A percentile compares a stretch with the other conserved stretches of the same genome.
Evolutionary conservation across 2,888 invertebrate genomes (phyloP).

Genomic region (Drosophila silvestris): DNA sequence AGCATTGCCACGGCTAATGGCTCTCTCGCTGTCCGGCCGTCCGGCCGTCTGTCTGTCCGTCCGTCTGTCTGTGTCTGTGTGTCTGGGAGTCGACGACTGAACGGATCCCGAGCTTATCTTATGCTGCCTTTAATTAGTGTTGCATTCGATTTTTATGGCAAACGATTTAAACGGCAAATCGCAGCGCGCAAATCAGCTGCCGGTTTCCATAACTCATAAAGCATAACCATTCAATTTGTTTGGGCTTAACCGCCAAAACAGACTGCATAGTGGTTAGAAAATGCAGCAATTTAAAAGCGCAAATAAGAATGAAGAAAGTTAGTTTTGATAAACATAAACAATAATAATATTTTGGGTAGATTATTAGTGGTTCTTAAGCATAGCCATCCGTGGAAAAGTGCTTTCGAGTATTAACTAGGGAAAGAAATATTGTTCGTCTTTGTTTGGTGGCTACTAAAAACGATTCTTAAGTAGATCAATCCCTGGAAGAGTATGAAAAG

Average conservation of each 20-base stretch:
- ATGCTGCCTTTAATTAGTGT: slow-evolving; percentile 67
- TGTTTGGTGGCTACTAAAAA: background rate
- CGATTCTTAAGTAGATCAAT: background rate
- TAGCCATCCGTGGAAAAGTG: background rate
- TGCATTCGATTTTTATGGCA: slow-evolving; percentile 71
- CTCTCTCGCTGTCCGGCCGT: slow-evolving; percentile 26
- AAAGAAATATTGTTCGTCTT: background rate
- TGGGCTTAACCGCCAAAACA: slow-evolving; percentile 54
- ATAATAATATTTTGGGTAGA: background rate
- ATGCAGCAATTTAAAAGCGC: background rate
- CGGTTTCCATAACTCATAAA: slow-evolving; percentile 76
- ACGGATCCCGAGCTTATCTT: slow-evolving; percentile 8
- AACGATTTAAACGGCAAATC: slow-evolving; percentile 65
- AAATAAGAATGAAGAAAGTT: background rate
- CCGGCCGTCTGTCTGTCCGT: background rate
- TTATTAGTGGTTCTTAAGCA: background rate
- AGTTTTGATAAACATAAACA: background rate
- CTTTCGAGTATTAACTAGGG: background rate
- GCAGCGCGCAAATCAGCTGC: slow-evolving; percentile 71
- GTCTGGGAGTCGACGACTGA: background rate
- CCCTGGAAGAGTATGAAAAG: background rate
- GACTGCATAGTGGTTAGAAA: slow-evolving; percentile 42
- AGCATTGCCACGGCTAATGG: slow-evolving; percentile 53
- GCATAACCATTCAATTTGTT: slow-evolving; percentile 76
- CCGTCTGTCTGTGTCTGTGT: background rate